These are phyloP conservation scores for Oxystoma pomonae DNA, from an alignment of 2,888 invertebrate genomes.

Conservation along the genomic window DNA sequence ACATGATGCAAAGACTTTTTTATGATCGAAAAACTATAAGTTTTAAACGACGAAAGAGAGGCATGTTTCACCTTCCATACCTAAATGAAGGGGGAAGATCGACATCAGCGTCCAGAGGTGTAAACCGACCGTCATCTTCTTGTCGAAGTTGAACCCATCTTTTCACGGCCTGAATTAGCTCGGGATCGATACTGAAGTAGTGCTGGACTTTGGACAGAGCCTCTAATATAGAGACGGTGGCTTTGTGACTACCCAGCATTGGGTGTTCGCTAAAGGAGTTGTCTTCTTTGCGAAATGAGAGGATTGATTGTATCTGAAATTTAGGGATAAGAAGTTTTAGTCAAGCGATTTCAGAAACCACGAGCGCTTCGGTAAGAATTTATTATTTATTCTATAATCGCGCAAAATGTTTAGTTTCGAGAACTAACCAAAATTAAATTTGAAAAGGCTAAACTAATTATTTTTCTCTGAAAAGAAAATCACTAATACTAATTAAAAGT, in stretches of 20 bases:
- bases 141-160: conserved; percentile 60
- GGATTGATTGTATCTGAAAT: conserved; percentile 55
- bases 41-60: neutral
- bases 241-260: conserved; percentile 57
- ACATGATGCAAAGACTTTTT: too few species aligned
- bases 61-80: conserved; percentile 6
- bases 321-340: too few species aligned
- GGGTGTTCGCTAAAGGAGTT: conserved; percentile 65
- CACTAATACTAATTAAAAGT: too few species aligned
- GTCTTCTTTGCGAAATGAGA: conserved; percentile 61
- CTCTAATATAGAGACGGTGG: conserved; percentile 58
- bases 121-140: conserved; percentile 58
- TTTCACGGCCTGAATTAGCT: conserved; percentile 56
- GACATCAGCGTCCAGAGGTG: conserved; percentile 56
- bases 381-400: too few species aligned
- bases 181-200: conserved; percentile 59
- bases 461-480: too few species aligned
- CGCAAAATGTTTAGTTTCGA: too few species aligned
- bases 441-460: too few species aligned
- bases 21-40: too few species aligned
- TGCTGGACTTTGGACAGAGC: conserved; percentile 58
- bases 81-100: conserved; percentile 40
- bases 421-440: too few species aligned
- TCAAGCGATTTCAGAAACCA: too few species aligned
- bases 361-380: too few species aligned